These are phyloP conservation scores for Eupithecia subumbrata DNA, from an alignment of 2,888 invertebrate species.

Conservation along the genomic window DNA sequence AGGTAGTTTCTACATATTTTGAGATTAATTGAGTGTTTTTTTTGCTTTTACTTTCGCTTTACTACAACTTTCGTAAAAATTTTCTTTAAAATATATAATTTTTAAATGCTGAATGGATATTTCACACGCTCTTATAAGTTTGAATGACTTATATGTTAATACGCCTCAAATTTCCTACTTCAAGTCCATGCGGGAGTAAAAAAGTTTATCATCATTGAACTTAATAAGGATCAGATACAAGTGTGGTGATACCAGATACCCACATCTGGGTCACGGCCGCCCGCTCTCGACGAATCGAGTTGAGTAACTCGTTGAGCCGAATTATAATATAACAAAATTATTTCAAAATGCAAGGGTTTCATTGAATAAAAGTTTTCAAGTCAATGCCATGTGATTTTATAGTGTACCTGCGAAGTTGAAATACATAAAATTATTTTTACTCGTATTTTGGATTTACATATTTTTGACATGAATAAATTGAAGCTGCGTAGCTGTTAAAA, in stretches of 20 bases:
- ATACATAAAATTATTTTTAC: not conserved
- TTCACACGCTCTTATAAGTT: not conserved
- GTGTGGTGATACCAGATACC: constrained; percentile 16
- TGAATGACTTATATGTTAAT: not conserved
- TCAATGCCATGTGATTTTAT: not conserved
- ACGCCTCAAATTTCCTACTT: not conserved
- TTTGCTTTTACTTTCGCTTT: not conserved
- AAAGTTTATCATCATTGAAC: not conserved
- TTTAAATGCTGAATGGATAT: not conserved
- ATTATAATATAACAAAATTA: constrained; percentile 25
- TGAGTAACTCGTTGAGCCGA: constrained; percentile 40
- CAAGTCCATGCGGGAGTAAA: not conserved
- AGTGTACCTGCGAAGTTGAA: not conserved
- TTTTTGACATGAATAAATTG: not conserved
- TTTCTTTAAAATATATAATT: not conserved
- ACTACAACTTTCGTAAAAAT: not conserved
- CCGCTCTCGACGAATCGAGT: constrained; percentile 31
- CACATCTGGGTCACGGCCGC: constrained; percentile 29
- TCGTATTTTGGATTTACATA: not conserved
- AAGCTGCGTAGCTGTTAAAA: not conserved
- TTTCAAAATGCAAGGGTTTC: not conserved
- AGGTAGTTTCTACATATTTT: too few relatives aligned
- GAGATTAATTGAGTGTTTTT: too few relatives aligned
- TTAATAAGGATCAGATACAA: constrained; percentile 8
- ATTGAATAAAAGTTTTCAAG: not conserved